Base-by-base conservation (phyloP, 2,797 vertebrate species). In the Falco rusticolus region DNA sequence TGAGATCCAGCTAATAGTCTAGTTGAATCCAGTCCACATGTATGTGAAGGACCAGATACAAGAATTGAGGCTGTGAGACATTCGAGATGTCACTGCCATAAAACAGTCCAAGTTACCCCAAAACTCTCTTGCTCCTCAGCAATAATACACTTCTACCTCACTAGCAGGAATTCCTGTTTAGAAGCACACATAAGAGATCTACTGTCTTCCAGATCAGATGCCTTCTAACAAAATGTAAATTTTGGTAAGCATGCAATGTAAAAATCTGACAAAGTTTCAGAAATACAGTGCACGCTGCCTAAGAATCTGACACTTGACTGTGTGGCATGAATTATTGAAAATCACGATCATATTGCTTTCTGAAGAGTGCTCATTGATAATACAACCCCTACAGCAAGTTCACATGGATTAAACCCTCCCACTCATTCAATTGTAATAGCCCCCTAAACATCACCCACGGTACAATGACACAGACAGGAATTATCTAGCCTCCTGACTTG, bases 351-450 rank as follows among this genome's bases (percentile, higher is more conserved):
- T 26, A 12, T 0, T 22, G 19, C 59, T 69, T 92, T 41, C 59
- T 61, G 10, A 87, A 48, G 63, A 72, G 22, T 81, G 43, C 9
- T 60, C 37, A 26, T 1, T 10, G 41, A 65, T 7, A 2, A 2
- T 9, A n/a, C 7, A 70, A 71, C 25, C 26, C 48, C 41, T 65
- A 29, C 11, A 16, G 28, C 48, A 83, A 85, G 51, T 15, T 31
- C 43, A 72, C 53, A 17, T 1, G 5, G 50, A 72, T 39, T 39
- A 69, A 93, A 61, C 29, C 34, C 33, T 24, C 60, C 17, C 11
- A 7, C 28, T 84, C 15, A 19, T 29, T 48, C 4, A 2, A 64
- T 2, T 56, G 15, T 3, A 63, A 34, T 0, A 2, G 4, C 53
- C 69, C 71, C n/a, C 70, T 69, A 28, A 84, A 63, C 21, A 70